These are phyloP conservation scores for Chaetops frenatus DNA, from an alignment of 2,113 vertebrate species.

Conservation along the genomic window DNA sequence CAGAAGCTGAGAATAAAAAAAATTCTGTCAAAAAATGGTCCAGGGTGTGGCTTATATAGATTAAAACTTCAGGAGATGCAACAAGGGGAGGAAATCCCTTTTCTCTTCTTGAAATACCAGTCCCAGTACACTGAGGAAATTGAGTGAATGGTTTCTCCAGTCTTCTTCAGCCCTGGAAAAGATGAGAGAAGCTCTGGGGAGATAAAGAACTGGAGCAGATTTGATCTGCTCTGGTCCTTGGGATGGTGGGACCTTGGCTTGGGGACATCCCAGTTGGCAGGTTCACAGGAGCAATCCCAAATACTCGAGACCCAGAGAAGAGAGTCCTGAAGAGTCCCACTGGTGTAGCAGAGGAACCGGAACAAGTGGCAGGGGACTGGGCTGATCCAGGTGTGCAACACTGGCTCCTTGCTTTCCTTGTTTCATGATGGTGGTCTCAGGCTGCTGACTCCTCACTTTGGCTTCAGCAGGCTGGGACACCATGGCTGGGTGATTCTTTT, in stretches of 20 bases:
- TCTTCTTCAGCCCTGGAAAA: neutral
- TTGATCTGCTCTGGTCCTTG: neutral
- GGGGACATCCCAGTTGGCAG: neutral
- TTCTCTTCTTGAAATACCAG: neutral
- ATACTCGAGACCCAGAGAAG: neutral
- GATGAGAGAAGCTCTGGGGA: neutral
- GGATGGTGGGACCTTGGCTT: neutral
- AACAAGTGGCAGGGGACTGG: neutral
- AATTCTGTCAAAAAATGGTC: neutral
- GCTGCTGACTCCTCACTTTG: neutral
- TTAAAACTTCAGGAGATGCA: neutral
- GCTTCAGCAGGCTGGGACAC: neutral
- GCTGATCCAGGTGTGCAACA: neutral
- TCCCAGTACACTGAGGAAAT: neutral
- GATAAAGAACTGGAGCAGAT: neutral
- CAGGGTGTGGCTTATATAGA: neutral
- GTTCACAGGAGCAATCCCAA: neutral
- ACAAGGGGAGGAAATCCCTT: neutral
- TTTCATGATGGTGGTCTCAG: neutral
- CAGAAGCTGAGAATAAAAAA: neutral
- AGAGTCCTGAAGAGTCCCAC: neutral
- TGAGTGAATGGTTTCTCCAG: neutral
- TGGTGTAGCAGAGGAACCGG: neutral
- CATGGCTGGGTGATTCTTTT: neutral
- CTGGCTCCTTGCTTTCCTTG: neutral